phyloP scores from a whole-genome alignment of 2,113 vertebrate species.

The Genyomyrus donnyi region DNA sequence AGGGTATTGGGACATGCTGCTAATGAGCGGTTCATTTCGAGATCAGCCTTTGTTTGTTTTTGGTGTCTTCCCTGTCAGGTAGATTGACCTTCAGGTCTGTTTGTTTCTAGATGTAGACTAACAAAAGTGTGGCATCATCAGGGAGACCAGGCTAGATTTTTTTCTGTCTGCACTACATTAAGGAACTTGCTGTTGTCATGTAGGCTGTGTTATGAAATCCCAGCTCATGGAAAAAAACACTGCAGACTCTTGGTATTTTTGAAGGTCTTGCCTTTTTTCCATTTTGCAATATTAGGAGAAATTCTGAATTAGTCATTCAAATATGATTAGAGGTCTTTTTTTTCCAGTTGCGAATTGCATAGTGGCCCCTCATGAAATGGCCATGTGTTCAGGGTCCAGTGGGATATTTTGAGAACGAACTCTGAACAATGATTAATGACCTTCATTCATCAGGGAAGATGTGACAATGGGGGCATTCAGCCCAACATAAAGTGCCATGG shows the following conservation, averaged over 20 bases:
- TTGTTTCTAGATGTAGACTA: background rate
- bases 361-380: background rate
- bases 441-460: background rate
- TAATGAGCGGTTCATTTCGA: background rate
- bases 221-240: background rate
- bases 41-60: background rate
- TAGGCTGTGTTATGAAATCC: conserved; percentile 2
- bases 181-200: background rate
- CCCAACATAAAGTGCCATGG: background rate
- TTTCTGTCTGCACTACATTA: background rate
- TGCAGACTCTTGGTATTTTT: background rate
- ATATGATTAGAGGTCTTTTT: background rate
- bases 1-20: background rate
- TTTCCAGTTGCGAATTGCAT: background rate
- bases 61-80: background rate
- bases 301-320: background rate
- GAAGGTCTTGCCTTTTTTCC: background rate
- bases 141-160: background rate
- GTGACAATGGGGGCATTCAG: background rate
- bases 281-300: background rate
- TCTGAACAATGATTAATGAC: conserved; percentile 13
- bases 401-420: conserved; percentile 1
- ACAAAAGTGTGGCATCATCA: background rate
- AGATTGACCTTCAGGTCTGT: background rate
- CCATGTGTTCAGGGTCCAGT: background rate